phyloP scores from a whole-genome alignment of 2,888 invertebrate genomes.

The Pammene fasciana region DNA sequence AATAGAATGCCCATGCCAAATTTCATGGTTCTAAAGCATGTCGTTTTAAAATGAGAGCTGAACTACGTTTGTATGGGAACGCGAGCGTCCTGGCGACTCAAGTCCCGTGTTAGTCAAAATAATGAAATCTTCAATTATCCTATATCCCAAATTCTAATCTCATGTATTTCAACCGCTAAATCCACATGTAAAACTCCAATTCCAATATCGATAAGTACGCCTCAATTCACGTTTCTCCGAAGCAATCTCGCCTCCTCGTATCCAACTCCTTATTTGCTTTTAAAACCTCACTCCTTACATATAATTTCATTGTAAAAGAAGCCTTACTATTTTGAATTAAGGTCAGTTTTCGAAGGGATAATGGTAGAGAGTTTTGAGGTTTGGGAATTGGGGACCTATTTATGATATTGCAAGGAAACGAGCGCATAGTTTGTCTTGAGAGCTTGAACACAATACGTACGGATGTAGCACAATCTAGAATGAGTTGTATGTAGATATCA shows the following conservation, averaged over 20 bases:
- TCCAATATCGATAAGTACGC: conserved; percentile 4
- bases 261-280: neutral
- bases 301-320: neutral
- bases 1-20: no score
- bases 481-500: neutral
- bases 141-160: no score
- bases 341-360: neutral
- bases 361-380: neutral
- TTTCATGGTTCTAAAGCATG: no score
- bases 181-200: neutral
- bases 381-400: neutral
- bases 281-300: neutral
- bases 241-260: neutral
- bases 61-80: no score
- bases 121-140: no score
- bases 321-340: neutral
- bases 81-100: no score
- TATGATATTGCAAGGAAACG: conserved; percentile 7
- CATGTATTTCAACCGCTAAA: neutral
- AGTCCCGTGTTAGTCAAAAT: no score
- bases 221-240: neutral
- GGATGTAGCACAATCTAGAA: neutral
- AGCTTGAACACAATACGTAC: neutral
- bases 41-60: no score
- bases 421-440: neutral